These are phyloP conservation scores for Esox niger DNA, from an alignment of 2,113 vertebrate genomes.

Conservation along the genomic window DNA sequence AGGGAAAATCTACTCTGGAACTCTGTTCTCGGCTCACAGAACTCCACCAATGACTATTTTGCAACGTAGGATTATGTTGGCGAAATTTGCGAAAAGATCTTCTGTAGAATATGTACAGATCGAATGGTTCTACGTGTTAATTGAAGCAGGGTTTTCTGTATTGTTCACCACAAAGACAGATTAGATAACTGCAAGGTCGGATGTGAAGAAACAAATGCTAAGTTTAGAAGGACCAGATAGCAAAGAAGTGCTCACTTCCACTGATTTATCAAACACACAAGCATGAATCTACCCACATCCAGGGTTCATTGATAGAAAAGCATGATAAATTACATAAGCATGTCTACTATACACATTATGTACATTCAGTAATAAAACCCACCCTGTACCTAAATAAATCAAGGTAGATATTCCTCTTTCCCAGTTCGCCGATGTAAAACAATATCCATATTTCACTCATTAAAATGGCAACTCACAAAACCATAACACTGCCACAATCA, in stretches of 20 bases:
- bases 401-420: not conserved
- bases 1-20: conserved; percentile 1
- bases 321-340: not conserved
- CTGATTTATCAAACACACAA: conserved; percentile 6
- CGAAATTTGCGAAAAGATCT: not conserved
- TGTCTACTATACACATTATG: not conserved
- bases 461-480: not conserved
- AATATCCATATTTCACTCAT: conserved; percentile 18
- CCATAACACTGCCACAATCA: not conserved
- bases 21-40: not conserved
- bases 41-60: not conserved
- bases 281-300: conserved; percentile 3
- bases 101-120: not conserved
- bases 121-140: not conserved
- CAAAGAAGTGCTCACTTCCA: not conserved
- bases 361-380: not conserved
- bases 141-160: not conserved
- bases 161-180: not conserved
- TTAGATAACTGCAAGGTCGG: conserved; percentile 1
- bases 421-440: not conserved
- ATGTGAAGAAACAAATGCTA: not conserved
- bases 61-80: not conserved
- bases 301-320: not conserved
- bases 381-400: not conserved
- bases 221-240: not conserved